Conservation (phyloP, 2,113 vertebrate genomes). For the Ranitomeya imitator region DNA sequence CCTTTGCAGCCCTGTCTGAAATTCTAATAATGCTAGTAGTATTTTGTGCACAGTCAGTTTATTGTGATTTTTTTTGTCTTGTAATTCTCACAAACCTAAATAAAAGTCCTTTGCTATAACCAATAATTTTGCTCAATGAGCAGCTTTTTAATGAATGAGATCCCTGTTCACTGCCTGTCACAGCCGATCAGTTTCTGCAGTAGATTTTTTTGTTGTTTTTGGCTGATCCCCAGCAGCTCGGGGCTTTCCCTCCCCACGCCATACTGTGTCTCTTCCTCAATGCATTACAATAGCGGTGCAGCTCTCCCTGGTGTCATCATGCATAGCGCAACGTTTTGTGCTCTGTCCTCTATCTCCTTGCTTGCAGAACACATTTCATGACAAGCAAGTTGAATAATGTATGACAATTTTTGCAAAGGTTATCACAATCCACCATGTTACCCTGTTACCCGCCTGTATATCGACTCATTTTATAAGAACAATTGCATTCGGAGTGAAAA, state of each 20-base stretch:
- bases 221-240: slow-evolving; percentile 42
- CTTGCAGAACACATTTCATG: slow-evolving; percentile 38
- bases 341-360: slow-evolving; percentile 39
- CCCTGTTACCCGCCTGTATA: slow-evolving; percentile 7
- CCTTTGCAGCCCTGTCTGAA: background rate
- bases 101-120: slow-evolving; percentile 17
- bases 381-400: slow-evolving; percentile 32
- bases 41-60: background rate
- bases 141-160: slow-evolving; percentile 51
- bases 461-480: background rate
- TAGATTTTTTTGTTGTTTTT: slow-evolving; percentile 53
- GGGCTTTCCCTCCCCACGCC: slow-evolving; percentile 41
- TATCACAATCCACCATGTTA: slow-evolving; percentile 19
- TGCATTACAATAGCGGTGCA: background rate
- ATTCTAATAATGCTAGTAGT: background rate
- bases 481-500: background rate
- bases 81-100: background rate
- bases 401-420: slow-evolving; percentile 38
- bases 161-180: slow-evolving; percentile 50
- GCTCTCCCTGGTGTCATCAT: slow-evolving; percentile 34
- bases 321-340: slow-evolving; percentile 25
- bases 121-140: slow-evolving; percentile 51
- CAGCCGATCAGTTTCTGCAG: slow-evolving; percentile 41
- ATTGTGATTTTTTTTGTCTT: slow-evolving; percentile 13
- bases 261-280: slow-evolving; percentile 40